A percentile compares a stretch with the other conserved stretches of the same genome.
phyloP scores from a whole-genome alignment of 2,797 vertebrate species.

The Aldrovandia affinis region DNA sequence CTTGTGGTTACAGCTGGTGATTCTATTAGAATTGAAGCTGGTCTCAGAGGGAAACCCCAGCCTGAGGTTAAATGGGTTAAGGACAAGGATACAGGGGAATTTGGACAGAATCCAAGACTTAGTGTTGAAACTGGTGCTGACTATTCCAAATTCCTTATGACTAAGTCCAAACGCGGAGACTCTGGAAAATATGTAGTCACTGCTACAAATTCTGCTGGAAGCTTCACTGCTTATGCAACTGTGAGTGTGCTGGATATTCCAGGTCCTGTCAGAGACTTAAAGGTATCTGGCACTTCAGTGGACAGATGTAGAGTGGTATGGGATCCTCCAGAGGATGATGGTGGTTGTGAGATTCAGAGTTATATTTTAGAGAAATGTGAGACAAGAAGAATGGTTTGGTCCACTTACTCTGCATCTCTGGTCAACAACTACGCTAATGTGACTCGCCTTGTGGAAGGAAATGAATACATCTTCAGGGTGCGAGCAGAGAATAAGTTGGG shows the following conservation, averaged over 20 bases:
- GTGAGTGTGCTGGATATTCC: slow-evolving; percentile 93
- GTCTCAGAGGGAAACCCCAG: slow-evolving; percentile 92
- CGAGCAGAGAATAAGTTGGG: slow-evolving; percentile 99
- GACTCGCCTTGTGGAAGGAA: slow-evolving; percentile 91
- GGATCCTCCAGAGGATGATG: slow-evolving; percentile 94
- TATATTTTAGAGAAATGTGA: slow-evolving; percentile 98
- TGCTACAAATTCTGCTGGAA: slow-evolving; percentile 91
- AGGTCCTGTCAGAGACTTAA: slow-evolving; percentile 89
- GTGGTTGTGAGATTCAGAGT: slow-evolving; percentile 97
- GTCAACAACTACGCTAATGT: slow-evolving; percentile 85
- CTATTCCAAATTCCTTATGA: slow-evolving; percentile 88
- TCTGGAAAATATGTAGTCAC: slow-evolving; percentile 92
- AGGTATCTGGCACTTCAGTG: slow-evolving; percentile 85
- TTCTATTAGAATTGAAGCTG: slow-evolving; percentile 91
- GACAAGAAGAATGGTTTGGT: slow-evolving; percentile 98
- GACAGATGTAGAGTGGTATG: slow-evolving; percentile 93
- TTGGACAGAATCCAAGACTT: slow-evolving; percentile 85
- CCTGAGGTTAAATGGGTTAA: slow-evolving; percentile 94
- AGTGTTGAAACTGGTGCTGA: slow-evolving; percentile 87
- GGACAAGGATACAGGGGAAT: slow-evolving; percentile 87
- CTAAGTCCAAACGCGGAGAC: slow-evolving; percentile 88
- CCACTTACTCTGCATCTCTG: slow-evolving; percentile 88
- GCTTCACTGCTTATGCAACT: slow-evolving; percentile 90
- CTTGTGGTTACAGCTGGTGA: slow-evolving; percentile 93
- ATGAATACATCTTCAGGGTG: slow-evolving; percentile 97